These are phyloP conservation scores for Iphiclides podalirius DNA, from an alignment of 2,888 invertebrate genomes.

Conservation along the genomic window DNA sequence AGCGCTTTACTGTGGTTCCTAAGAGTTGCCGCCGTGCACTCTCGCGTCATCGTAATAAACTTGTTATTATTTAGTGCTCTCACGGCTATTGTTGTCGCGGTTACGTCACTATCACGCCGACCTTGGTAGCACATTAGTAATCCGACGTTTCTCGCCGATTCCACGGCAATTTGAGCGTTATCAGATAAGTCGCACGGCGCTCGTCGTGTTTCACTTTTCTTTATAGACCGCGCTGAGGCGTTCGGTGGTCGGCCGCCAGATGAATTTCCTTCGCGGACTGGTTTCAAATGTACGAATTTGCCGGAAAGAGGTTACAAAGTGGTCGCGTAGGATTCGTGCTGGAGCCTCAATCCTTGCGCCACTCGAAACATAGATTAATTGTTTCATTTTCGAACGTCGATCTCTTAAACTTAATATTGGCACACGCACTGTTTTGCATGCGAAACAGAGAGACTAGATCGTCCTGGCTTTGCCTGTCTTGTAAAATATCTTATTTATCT, in stretches of 20 bases:
- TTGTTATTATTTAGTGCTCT: constrained; percentile 26
- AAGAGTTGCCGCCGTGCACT: background rate
- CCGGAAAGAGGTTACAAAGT: background rate
- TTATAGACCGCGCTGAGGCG: background rate
- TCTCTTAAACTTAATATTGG: too few species aligned
- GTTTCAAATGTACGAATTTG: background rate
- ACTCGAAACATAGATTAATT: too few species aligned
- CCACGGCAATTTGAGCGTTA: constrained; percentile 34
- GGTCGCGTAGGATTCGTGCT: too few species aligned
- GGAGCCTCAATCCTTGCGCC: too few species aligned
- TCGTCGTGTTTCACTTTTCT: constrained; percentile 15
- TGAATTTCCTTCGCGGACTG: background rate
- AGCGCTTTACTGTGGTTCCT: background rate
- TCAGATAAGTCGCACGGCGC: constrained; percentile 22
- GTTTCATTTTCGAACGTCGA: too few species aligned
- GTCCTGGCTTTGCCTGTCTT: too few species aligned
- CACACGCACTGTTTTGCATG: too few species aligned
- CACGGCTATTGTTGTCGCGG: constrained; percentile 49
- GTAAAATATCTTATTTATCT: too few species aligned
- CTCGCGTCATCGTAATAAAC: constrained; percentile 11
- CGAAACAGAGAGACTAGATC: too few species aligned
- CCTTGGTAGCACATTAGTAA: constrained; percentile 57
- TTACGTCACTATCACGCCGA: constrained; percentile 57
- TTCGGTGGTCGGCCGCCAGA: constrained; percentile 7
- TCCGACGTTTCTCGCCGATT: constrained; percentile 50